Base-by-base conservation (phyloP, 2,888 invertebrate genomes). In the Agelastica alni region DNA sequence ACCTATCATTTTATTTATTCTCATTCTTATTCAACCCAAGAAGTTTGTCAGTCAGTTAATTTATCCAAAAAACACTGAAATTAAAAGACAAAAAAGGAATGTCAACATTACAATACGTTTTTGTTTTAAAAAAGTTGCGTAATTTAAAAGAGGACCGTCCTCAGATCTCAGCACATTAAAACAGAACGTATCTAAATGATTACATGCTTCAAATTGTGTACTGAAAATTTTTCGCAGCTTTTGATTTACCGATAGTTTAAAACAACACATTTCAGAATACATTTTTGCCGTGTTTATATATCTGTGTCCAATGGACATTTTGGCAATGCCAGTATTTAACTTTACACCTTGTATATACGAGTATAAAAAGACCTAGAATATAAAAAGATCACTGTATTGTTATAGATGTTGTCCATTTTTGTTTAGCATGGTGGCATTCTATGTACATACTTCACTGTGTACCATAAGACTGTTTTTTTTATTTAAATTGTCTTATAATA, bases 261-360 rank as follows among this genome's bases (percentile, higher is more conserved):
- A 45, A 32, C 37, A 32, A 34, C 36, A 26, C 18, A 45, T 32
- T 49, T 52, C 22, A 39, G 39, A 52, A 39, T 16, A 53, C 56
- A 52, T 51, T 58, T 58, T 62, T 62, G 62, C 59, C 54, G 62
- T 62, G 62, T 62, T 60, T 54, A 61, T 53, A 60, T 60, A 53
- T 61, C 62, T 67, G 70, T 73, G 73, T 74, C 71, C 71, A 63
- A 68, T 63, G 70, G 72, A 70, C 69, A 44, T 54, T 66, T 59
- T 71, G 74, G 74, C 74, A 63, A 70, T 66, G 75, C 75, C 76
- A 75, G 75, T 75, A 75, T 71, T 63, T 75, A 76, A 75, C 75
- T 75, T 75, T 75, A 75, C 68, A 68, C 60, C 56, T 37, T 64
- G 59, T 62, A 62, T 37, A 55, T 51, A 56, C 53, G n/a, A n/a